Evolutionary conservation across 2,113 vertebrate species (phyloP), one percentile per base, ranked within the genome.

Genomic region (Motacilla alba): DNA sequence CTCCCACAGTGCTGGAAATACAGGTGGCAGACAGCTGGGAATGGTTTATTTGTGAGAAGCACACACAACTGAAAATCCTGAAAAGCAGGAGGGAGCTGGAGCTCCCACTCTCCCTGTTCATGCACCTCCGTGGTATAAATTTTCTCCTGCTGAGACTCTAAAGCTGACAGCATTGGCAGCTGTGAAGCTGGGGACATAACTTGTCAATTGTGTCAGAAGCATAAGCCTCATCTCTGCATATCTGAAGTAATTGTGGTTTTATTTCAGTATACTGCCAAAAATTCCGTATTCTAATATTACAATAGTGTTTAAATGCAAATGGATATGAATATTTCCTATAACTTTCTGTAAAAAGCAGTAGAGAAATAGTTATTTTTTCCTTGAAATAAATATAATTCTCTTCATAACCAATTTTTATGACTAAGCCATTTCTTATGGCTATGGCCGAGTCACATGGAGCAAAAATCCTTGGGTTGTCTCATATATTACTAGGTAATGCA

Each of bases 91-190:
- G 74, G 33, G 53, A 59, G 43, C 21, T 76, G 39, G 31, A 85
- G 20, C n/a, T 95, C 26, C 10, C 35, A 16, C 12, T 28, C 19
- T 86, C 39, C 17, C n/a, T 53, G 9, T 39, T 69, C 7, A 2
- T 26, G 28, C 21, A 74, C 2, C 4, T 72, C 31, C 31, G 62
- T 27, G 7, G 35, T 46, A 5, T 43, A 62, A 74, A 21, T 86
- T 63, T 67, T 50, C 13, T 62, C 43, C 30, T 70, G 7, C 18
- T 74, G 47, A 64, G 63, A 63, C 31, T 28, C 19, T 64, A 31
- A 74, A 75, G 43, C 27, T 68, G 49, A 33, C 3, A 31, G 11
- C 0, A 1, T 13, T 0, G 2, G 20, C 60, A 90, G 22, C 20
- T 68, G 56, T 13, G 5, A 64, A 81, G 18, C 33, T 74, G 64